Evolutionary conservation across 2,888 invertebrate species (phyloP).

Genomic region (Drosophila ustulata): DNA sequence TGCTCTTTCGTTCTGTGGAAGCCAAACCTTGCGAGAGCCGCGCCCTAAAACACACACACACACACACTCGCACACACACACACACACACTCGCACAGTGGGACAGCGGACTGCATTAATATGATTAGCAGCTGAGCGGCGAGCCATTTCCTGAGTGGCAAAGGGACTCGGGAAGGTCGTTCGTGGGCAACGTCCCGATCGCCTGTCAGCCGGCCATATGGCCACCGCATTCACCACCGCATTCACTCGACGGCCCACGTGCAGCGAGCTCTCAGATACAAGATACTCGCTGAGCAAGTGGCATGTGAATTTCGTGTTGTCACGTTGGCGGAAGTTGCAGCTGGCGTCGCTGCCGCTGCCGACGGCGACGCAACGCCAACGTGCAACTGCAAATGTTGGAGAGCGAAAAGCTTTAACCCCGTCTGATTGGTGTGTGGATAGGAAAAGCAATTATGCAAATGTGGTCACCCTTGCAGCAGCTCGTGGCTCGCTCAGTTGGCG

Average conservation of each 20-base stretch:
- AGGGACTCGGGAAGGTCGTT: constrained; percentile 68
- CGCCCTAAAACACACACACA: constrained; percentile 37
- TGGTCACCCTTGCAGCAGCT: constrained; percentile 29
- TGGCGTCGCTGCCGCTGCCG: constrained; percentile 7
- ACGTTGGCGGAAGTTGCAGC: constrained; percentile 69
- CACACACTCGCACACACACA: no score
- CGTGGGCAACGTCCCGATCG: constrained; percentile 47
- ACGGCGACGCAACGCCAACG: constrained; percentile 25
- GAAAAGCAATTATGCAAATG: constrained; percentile 51
- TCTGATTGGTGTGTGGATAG: constrained; percentile 42
- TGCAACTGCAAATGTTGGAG: neutral
- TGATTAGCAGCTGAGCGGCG: constrained; percentile 62
- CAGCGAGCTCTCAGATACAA: constrained; percentile 34
- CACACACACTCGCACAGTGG: constrained; percentile 28
- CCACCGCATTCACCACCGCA: neutral
- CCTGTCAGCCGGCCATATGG: constrained; percentile 66
- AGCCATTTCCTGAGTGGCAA: constrained; percentile 69
- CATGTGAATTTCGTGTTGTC: constrained; percentile 47
- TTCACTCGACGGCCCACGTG: constrained; percentile 51
- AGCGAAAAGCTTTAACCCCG: constrained; percentile 20
- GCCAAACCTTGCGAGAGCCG: constrained; percentile 61
- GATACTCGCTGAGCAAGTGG: constrained; percentile 38
- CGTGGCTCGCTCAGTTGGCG: no score
- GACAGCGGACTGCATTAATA: constrained; percentile 68
- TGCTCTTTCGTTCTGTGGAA: constrained; percentile 29